phyloP scores from a whole-genome alignment of 2,888 invertebrate species.

The Leptogaster cylindrica region DNA sequence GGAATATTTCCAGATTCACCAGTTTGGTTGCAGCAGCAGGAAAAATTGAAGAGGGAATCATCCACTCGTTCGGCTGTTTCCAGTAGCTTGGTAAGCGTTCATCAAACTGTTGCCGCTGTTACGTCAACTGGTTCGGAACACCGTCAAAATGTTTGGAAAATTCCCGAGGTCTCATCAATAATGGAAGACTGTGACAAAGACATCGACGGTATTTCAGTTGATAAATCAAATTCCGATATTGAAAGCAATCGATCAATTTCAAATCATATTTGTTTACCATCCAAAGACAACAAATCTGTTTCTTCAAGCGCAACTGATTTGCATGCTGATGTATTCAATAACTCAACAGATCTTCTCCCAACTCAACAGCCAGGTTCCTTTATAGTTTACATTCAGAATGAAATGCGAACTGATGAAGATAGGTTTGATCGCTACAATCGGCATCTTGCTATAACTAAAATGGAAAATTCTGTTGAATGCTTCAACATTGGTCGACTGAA shows the following conservation, averaged over 20 bases:
- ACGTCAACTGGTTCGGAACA: constrained; percentile 60
- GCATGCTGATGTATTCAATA: constrained; percentile 57
- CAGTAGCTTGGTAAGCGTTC: constrained; percentile 53
- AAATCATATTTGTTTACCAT: constrained; percentile 28
- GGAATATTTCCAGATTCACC: constrained; percentile 65
- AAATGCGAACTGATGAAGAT: constrained; percentile 26
- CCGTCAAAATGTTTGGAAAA: constrained; percentile 64
- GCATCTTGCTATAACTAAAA: constrained; percentile 49
- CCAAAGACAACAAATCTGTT: constrained; percentile 58
- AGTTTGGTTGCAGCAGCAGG: constrained; percentile 67
- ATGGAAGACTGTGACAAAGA: constrained; percentile 55
- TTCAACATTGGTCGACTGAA: background rate
- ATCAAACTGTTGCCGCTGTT: constrained; percentile 61
- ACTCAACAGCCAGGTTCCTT: constrained; percentile 45
- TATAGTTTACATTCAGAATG: background rate
- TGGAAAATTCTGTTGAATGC: constrained; percentile 50
- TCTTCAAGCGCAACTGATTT: constrained; percentile 55
- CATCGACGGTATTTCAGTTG: background rate
- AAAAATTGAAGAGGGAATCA: constrained; percentile 45
- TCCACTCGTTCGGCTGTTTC: constrained; percentile 49
- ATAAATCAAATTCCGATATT: background rate
- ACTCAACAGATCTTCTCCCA: constrained; percentile 51
- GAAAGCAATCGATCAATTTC: background rate
- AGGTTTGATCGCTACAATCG: constrained; percentile 38
- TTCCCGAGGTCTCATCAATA: constrained; percentile 63